A percentile compares a stretch with the other conserved stretches of the same genome.
phyloP scores from a whole-genome alignment of 2,888 invertebrate genomes.

The Drosophila anomelani region DNA sequence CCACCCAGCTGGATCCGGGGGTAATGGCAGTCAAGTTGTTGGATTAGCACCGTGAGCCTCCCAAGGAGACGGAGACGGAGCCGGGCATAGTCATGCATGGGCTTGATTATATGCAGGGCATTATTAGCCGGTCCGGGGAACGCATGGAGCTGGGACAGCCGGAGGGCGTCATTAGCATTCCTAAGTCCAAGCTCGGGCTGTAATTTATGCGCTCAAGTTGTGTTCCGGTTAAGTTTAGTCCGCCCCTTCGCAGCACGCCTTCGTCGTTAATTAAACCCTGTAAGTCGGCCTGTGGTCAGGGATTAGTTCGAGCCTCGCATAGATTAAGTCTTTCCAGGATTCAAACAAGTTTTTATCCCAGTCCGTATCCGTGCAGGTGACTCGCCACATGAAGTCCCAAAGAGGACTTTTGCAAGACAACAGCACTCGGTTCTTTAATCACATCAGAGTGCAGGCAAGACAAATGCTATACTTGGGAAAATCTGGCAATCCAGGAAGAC shows the following conservation, averaged over 20 bases:
- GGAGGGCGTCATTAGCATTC: slow-evolving; percentile 64
- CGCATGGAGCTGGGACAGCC: slow-evolving; percentile 22
- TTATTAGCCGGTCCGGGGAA: slow-evolving; percentile 29
- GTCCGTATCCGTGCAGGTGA: slow-evolving; percentile 50
- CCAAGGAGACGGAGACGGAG: slow-evolving; percentile 15
- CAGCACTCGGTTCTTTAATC: slow-evolving; percentile 13
- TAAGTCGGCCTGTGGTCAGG: slow-evolving; percentile 34
- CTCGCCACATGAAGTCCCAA: slow-evolving; percentile 3
- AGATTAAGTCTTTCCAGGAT: slow-evolving; percentile 29
- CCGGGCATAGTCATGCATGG: slow-evolving; percentile 59
- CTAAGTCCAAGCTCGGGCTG: slow-evolving; percentile 48
- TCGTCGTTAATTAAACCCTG: slow-evolving; percentile 40
- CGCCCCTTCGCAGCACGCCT: slow-evolving; percentile 22
- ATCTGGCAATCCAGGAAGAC: slow-evolving; percentile 21
- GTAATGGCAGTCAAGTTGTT: slow-evolving; percentile 72
- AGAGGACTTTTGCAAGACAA: neutral
- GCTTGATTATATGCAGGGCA: slow-evolving; percentile 73
- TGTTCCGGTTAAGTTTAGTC: slow-evolving; percentile 25
- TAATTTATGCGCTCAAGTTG: slow-evolving; percentile 62
- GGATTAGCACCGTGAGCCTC: slow-evolving; percentile 67
- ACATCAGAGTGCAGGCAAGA: slow-evolving; percentile 22
- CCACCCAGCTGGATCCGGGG: slow-evolving; percentile 27
- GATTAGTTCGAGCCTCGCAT: slow-evolving; percentile 23
- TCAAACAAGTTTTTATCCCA: slow-evolving; percentile 23
- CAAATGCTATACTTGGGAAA: slow-evolving; percentile 47